Evolutionary conservation across 2,113 vertebrate species (phyloP), one percentile per base, ranked within the genome.

Genomic region (Capreolus pygargus): DNA sequence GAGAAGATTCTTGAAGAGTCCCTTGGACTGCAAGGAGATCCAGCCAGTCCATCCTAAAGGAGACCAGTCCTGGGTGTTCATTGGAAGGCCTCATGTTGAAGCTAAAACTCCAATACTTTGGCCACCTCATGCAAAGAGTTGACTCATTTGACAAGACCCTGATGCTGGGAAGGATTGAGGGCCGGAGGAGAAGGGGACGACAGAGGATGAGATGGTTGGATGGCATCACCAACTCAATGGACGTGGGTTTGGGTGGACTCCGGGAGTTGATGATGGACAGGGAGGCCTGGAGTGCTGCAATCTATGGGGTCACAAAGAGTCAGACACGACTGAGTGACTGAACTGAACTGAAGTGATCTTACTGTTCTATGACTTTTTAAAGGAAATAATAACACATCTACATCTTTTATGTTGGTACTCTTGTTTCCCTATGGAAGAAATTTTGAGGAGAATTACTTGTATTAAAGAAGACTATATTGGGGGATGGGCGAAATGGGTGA

Each of bases 371-470:
- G 78, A 60, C 10, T 21, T 85, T 87, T 89, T 61, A 43, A 6
- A 12, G 95, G 21, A 47, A 85, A 43, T 39, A 28, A 27, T 81
- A 25, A 74, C 74, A 30, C 47, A n/a, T 27, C 9, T 76, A 3
- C 6, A 6, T 84, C 45, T 97, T 94, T 90, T 70, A 64, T 82
- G 7, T 74, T 87, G 58, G 16, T 55, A 55, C 28, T 84, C 47
- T 33, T 81, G 50, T 87, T 87, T 97, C 14, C 14, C 54, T 91
- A 14, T 13, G 52, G 57, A 92, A 12, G 8, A 2, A 54, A 27
- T 84, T 67, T 79, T 81, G 39, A 47, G 60, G 67, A 84, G 15
- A 94, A 84, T 52, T 64, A 45, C 36, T 96, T 33, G 11, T 84
- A 16, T 87, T 70, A 89, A 89, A 39, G 57, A 89, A 19, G 43